phyloP scores from a whole-genome alignment of 23 tunicate genomes.

The Halocynthia aurantium region DNA sequence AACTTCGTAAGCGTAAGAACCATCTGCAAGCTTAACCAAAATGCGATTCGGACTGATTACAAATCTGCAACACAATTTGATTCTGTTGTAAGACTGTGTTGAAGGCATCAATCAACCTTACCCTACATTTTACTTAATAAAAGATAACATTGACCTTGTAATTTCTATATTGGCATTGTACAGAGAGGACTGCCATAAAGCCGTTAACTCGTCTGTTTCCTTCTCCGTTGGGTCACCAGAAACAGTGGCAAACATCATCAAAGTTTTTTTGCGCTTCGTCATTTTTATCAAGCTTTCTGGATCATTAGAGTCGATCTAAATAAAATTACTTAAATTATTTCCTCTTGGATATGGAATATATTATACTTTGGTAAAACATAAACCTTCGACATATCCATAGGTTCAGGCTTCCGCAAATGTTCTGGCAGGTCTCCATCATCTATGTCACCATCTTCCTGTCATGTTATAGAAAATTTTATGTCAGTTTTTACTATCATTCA shows the following conservation, averaged over 20 bases:
- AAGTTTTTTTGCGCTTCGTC: conserved; percentile 66
- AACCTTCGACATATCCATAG: conserved; percentile 77
- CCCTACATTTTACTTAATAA: neutral
- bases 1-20: conserved; percentile 82
- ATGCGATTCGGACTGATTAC: conserved; percentile 72
- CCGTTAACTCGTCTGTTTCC: conserved; percentile 83
- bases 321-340: neutral
- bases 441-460: conserved; percentile 86
- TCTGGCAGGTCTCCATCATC: conserved; percentile 95
- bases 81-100: too few relatives aligned
- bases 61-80: conserved; percentile 29
- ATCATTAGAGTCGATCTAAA: conserved; percentile 51
- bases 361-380: too few relatives aligned
- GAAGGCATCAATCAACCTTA: too few relatives aligned
- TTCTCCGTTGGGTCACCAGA: conserved; percentile 85
- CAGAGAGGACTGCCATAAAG: conserved; percentile 71
- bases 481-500: neutral
- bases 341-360: neutral
- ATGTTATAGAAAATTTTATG: neutral
- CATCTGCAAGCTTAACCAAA: conserved; percentile 64
- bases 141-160: conserved; percentile 36
- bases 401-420: conserved; percentile 61
- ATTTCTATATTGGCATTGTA: conserved; percentile 82
- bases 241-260: conserved; percentile 91
- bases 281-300: conserved; percentile 70